Conservation (phyloP, 1,140 invertebrate species). For the Sycobia sp. region DNA sequence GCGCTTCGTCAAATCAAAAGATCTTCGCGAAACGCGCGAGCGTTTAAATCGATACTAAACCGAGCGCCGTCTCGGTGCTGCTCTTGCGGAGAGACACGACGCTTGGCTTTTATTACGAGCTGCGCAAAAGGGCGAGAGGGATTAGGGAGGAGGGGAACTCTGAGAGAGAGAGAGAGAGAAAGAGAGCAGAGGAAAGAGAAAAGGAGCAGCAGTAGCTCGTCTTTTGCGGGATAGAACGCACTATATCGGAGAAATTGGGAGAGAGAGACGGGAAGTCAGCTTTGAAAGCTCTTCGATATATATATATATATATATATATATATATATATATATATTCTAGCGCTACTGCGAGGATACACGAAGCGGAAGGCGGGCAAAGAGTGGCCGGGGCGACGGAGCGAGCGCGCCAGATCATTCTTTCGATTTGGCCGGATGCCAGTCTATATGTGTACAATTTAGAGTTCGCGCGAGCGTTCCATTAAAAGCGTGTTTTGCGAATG, state of each 20-base stretch:
- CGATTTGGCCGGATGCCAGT: constrained; percentile 19
- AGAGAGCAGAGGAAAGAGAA: neutral
- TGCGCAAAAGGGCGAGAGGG: too few relatives aligned
- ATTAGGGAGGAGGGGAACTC: too few relatives aligned
- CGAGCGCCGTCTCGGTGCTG: neutral
- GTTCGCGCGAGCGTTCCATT: constrained; percentile 15
- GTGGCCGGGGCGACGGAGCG: neutral
- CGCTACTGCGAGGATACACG: neutral
- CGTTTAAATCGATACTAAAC: constrained; percentile 18
- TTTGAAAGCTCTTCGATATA: too few relatives aligned
- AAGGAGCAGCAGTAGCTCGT: neutral
- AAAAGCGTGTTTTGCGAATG: neutral
- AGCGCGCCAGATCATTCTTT: constrained; percentile 24
- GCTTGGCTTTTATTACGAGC: constrained; percentile 14
- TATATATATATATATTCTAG: constrained; percentile 23
- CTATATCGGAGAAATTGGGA: too few relatives aligned
- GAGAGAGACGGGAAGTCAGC: neutral
- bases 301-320: too few relatives aligned
- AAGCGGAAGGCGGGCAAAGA: neutral
- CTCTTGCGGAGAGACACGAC: neutral
- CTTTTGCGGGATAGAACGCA: too few relatives aligned
- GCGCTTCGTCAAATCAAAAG: constrained; percentile 20
- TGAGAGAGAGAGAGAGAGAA: too few relatives aligned
- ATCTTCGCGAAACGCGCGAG: neutral
- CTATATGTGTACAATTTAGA: constrained; percentile 19